These are phyloP conservation scores for Smutsia gigantea DNA, from an alignment of 2,797 vertebrate species.

Conservation along the genomic window DNA sequence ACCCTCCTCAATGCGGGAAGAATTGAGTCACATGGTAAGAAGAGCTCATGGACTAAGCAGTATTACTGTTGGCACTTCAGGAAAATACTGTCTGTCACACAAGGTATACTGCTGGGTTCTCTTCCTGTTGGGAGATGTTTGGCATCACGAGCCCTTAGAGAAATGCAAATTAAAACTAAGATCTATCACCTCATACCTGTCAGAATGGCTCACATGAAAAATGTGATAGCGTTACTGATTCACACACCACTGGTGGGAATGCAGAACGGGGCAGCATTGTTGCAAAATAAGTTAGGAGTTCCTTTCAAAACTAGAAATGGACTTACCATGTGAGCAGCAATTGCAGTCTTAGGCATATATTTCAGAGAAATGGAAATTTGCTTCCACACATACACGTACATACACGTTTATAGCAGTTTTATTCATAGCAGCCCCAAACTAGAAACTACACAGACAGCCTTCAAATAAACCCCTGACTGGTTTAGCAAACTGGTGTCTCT, in stretches of 20 bases:
- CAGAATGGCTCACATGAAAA: background rate
- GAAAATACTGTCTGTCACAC: background rate
- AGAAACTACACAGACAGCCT: background rate
- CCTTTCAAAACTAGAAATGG: background rate
- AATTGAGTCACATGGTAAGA: background rate
- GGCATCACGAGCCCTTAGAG: background rate
- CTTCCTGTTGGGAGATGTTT: background rate
- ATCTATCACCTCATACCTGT: background rate
- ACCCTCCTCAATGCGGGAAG: background rate
- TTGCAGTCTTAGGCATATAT: background rate
- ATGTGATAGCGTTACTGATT: background rate
- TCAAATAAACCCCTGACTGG: background rate
- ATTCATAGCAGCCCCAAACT: background rate
- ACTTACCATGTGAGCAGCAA: background rate
- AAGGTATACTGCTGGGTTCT: background rate
- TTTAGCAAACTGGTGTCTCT: background rate
- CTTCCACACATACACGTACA: background rate
- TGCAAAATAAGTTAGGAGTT: background rate
- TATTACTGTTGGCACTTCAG: background rate
- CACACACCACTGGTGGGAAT: background rate
- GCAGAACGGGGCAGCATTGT: background rate
- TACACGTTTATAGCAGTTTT: background rate
- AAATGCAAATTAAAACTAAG: background rate
- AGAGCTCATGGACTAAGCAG: background rate
- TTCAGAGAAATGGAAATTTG: background rate